phyloP scores from a whole-genome alignment of 2,797 vertebrate genomes.

The Champsocephalus gunnari region DNA sequence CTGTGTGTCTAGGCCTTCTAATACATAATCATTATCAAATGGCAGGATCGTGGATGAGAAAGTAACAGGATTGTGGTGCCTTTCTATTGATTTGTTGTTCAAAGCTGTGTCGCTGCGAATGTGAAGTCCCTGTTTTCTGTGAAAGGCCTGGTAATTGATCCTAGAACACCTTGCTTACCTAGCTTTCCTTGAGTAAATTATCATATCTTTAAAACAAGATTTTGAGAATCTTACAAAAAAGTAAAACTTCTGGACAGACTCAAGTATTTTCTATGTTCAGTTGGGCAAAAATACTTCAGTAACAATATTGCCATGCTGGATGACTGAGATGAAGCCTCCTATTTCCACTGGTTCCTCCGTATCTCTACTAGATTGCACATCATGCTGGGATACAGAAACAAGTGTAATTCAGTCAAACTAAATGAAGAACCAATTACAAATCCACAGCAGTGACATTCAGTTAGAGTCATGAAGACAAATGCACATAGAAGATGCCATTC shows the following conservation, averaged over 20 bases:
- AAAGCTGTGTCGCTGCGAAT: background rate
- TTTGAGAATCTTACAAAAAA: background rate
- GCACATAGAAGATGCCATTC: slow-evolving; percentile 48
- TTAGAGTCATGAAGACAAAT: slow-evolving; percentile 51
- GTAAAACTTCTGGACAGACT: background rate
- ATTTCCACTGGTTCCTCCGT: background rate
- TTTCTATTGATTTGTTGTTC: background rate
- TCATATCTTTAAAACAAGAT: background rate
- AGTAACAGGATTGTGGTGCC: background rate
- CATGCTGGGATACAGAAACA: background rate
- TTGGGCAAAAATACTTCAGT: background rate
- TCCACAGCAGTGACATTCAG: slow-evolving; percentile 27
- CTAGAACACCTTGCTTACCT: background rate
- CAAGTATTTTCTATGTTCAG: background rate
- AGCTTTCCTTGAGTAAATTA: background rate
- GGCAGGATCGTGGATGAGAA: slow-evolving; percentile 16
- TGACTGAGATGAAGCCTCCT: no score
- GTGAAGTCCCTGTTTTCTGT: background rate
- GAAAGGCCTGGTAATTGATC: background rate
- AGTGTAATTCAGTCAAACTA: slow-evolving; percentile 17
- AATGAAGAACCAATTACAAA: slow-evolving; percentile 40
- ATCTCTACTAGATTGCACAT: slow-evolving; percentile 8
- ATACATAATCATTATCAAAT: slow-evolving; percentile 26
- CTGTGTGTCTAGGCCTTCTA: slow-evolving; percentile 21
- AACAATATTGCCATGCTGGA: background rate